Base-by-base conservation (phyloP, 2,113 vertebrate species). In the Varanus salvator region DNA sequence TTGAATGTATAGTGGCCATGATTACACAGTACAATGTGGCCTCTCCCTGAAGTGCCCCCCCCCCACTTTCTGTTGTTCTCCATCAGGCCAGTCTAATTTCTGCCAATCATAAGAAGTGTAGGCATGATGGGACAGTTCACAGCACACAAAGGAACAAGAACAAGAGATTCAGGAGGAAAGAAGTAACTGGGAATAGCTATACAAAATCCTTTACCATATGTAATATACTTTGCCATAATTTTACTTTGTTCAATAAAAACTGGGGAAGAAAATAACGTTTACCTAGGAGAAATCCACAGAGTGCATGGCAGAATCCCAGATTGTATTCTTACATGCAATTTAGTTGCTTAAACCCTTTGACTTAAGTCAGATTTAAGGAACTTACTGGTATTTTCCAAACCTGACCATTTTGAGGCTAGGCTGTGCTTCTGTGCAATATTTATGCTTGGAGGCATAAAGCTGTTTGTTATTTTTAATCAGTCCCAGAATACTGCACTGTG, bases 351-450 rank as follows among this genome's bases (percentile, higher is more conserved):
- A 72, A 88, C 38, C 21, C 77, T 34, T 54, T 38, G 44, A 69
- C 66, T 81, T 71, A 21, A 57, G 66, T 80, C 48, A n/a, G 64
- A 71, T 88, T 54, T 54, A 71, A 80, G 21, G n/a, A 34, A 11
- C 19, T 48, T 71, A 80, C 52, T 44, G 23, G 54, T 38, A 74
- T 38, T 84, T 96, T 89, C 66, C 87, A 81, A 89, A 85, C 8
- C 66, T 85, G 44, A 82, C 6, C 23, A 54, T 74, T 90, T 92
- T 91, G 48, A 86, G 72, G 69, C 85, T 71, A 27, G 85, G 72
- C 92, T 48, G 29, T 84, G 6, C 69, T 91, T 66, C 57, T 38
- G 1, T 27, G 48, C 19, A 50, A 78, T 23, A 77, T 85, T 91
- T 83, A 75, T 64, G 8, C 54, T 50, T 6, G 15, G n/a, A 1